Base-by-base conservation (phyloP, 2,888 invertebrate species). In the Hemaris fuciformis region DNA sequence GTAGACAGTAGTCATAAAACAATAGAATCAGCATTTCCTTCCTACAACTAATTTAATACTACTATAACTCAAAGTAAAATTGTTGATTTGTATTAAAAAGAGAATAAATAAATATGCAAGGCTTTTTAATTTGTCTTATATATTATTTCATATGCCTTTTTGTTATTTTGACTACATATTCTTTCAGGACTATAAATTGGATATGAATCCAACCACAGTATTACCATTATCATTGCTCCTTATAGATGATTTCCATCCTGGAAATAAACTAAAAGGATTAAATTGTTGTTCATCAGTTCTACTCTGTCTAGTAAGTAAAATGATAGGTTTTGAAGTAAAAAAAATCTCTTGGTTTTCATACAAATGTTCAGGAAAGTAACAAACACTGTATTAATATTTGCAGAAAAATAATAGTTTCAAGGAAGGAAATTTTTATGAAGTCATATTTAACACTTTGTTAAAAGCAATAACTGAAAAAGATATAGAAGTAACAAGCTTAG, bases 391-490 rank as follows among this genome's bases (percentile, higher is more conserved):
- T 31, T 10, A 15, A 57, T 57, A 57, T 38, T 3, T 53, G 0
- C 59, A 43, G 27, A 25, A 41, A 18, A 20, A 41, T 20, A 38
- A 22, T 3, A 60, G 38, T 20, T 48, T 60, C 20, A 46, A 22
- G 27, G 43, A 45, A 18, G 87, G 91, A 3, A 92, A 92, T 73
- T 92, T 87, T 64, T 88, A 89, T 79, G 90, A 91, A 75, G 89
- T 90, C 13, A 74, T 91, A 34, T 87, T 85, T 63, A 75, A 73
- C 25, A 81, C 76, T 59, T 66, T 91, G 2, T 83, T 79, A 56
- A 87, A 84, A 65, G 68, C 74, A 13, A 68, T 84, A 15, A 27
- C 70, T 57, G 85, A 85, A 43, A 87, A 83, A 67, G 83, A 89
- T 68, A 66, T 81, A 10, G 79, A 84, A 68, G 70, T 85, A 1